Conservation (phyloP, 2,797 vertebrate genomes). For the Salmo trutta region DNA sequence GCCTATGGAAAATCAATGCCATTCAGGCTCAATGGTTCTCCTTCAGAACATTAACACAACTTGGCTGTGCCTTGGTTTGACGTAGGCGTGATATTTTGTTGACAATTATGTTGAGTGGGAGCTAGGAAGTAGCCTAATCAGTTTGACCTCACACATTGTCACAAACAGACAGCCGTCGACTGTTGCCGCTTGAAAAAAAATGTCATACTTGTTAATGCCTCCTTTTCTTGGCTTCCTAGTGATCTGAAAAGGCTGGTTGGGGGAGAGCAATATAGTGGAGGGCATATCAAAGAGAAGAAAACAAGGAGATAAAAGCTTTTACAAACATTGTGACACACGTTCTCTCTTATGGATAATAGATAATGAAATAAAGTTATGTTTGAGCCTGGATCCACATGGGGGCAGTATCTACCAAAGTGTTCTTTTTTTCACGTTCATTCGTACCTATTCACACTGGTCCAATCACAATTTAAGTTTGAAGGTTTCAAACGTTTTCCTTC, state of each 20-base stretch:
- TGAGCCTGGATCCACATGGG: slow-evolving; percentile 56
- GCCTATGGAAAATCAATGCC: slow-evolving; percentile 57
- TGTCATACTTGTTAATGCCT: background rate
- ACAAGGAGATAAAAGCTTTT: no score
- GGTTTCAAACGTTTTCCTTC: background rate
- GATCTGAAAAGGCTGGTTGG: background rate
- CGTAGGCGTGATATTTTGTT: background rate
- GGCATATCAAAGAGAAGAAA: no score
- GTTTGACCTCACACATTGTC: no score
- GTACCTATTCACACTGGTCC: background rate
- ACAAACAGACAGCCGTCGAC: no score
- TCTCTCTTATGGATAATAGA: background rate
- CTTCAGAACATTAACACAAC: slow-evolving; percentile 36
- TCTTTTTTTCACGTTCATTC: background rate
- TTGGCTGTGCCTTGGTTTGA: no score
- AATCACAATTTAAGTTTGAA: background rate
- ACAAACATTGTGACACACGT: background rate
- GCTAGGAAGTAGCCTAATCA: no score
- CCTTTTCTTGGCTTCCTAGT: background rate
- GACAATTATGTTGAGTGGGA: background rate
- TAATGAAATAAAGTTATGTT: background rate
- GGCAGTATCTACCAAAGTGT: slow-evolving; percentile 40
- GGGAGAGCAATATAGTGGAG: background rate
- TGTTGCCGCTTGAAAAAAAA: no score
- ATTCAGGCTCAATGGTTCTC: slow-evolving; percentile 49